Conservation (phyloP, 2,888 invertebrate species). For the Heliconius hortense region DNA sequence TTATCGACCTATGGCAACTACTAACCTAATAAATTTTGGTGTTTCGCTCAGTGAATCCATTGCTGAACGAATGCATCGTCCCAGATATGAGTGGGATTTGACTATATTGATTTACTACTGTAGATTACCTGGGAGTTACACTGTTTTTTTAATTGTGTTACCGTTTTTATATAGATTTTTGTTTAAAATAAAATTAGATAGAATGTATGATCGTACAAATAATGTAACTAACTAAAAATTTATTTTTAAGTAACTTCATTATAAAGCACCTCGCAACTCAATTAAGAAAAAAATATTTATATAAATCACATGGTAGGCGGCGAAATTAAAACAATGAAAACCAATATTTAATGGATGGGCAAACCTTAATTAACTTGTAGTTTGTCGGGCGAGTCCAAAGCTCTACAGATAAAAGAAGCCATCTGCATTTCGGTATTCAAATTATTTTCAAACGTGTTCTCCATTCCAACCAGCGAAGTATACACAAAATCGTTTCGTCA, state of each 20-base stretch:
- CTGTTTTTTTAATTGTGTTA: constrained; percentile 12
- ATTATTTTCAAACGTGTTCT: constrained; percentile 80
- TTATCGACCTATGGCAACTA: constrained; percentile 82
- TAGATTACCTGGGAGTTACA: constrained; percentile 49
- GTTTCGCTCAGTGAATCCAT: constrained; percentile 80
- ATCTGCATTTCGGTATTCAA: constrained; percentile 82
- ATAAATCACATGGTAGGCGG: constrained; percentile 71
- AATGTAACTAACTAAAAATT: background rate
- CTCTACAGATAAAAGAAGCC: constrained; percentile 77
- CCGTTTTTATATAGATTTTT: background rate
- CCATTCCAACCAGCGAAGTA: constrained; percentile 59
- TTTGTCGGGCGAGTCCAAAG: constrained; percentile 65
- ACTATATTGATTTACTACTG: constrained; percentile 61
- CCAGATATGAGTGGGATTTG: constrained; percentile 74
- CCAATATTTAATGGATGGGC: constrained; percentile 80
- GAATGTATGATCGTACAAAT: background rate
- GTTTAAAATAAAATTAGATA: background rate
- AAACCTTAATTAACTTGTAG: constrained; percentile 82
- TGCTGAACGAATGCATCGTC: constrained; percentile 80
- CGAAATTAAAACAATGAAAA: constrained; percentile 76
- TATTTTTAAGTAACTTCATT: constrained; percentile 4
- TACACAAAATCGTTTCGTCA: constrained; percentile 67
- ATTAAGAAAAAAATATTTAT: constrained; percentile 58
- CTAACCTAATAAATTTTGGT: constrained; percentile 82
- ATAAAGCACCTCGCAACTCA: constrained; percentile 49